A percentile compares a stretch with the other conserved stretches of the same genome.
Evolutionary conservation across 1,140 invertebrate species (phyloP).

Genomic region (Cotesia vestalis): DNA sequence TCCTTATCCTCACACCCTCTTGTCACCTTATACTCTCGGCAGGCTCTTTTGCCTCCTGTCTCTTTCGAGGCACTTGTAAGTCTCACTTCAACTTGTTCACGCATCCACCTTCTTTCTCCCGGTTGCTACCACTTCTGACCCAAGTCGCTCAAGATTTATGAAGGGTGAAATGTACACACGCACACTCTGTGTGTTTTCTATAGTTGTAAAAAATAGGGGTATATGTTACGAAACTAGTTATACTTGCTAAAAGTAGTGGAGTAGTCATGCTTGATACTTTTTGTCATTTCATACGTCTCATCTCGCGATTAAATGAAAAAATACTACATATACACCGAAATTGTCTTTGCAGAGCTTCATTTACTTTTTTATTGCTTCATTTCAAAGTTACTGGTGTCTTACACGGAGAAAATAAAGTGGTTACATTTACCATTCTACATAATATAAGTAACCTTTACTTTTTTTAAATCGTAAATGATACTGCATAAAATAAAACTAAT

Average conservation of each 20-base stretch:
- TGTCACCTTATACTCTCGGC: background rate
- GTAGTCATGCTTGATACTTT: background rate
- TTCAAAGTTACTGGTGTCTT: background rate
- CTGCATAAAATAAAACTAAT: no score
- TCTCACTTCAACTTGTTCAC: constrained; percentile 23
- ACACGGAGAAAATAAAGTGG: no score
- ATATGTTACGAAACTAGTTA: no score
- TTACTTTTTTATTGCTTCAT: constrained; percentile 4
- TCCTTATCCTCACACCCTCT: constrained; percentile 13
- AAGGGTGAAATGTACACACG: constrained; percentile 29
- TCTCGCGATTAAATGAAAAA: constrained; percentile 7
- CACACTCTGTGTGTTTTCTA: background rate
- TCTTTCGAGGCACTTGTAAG: constrained; percentile 18
- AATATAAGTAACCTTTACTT: no score
- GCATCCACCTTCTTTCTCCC: background rate
- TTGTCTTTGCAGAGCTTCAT: background rate
- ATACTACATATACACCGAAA: background rate
- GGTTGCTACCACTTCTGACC: constrained; percentile 7
- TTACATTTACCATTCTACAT: background rate
- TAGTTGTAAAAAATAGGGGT: no score
- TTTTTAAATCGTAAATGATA: no score
- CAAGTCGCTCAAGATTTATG: constrained; percentile 32
- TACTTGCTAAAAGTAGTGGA: no score
- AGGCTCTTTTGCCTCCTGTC: constrained; percentile 11
- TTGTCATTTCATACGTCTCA: background rate